These are phyloP conservation scores for Chrysochloris asiatica DNA, from an alignment of 2,113 vertebrate genomes.

Conservation along the genomic window DNA sequence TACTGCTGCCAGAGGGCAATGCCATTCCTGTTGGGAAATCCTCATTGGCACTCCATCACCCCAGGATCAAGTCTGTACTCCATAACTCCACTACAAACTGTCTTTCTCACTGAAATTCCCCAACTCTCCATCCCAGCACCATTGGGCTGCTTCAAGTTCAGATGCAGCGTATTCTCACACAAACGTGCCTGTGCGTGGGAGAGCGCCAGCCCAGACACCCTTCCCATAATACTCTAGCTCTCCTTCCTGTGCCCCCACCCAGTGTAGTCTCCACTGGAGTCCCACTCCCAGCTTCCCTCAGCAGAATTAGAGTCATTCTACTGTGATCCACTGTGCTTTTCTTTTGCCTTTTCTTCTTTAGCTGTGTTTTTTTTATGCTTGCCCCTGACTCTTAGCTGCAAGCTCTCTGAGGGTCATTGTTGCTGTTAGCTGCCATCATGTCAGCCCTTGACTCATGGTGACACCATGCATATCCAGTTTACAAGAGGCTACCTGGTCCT, in stretches of 20 bases:
- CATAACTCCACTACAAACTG: neutral
- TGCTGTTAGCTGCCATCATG: neutral
- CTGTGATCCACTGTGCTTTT: accelerated
- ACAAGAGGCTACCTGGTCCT: neutral
- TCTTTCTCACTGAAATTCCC: neutral
- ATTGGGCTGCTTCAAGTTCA: neutral
- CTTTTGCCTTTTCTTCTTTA: neutral
- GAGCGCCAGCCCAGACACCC: neutral
- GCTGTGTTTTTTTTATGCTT: neutral
- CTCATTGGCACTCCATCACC: neutral
- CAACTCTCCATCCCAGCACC: neutral
- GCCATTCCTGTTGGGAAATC: neutral
- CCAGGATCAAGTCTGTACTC: neutral
- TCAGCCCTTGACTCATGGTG: neutral
- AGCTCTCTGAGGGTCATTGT: neutral
- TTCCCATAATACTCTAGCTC: neutral
- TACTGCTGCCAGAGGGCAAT: neutral
- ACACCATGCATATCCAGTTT: neutral
- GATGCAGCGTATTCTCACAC: neutral
- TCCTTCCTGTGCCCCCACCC: neutral
- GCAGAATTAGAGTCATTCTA: neutral
- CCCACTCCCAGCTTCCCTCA: neutral
- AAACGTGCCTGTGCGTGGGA: neutral
- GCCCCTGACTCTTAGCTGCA: neutral
- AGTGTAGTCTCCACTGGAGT: neutral